Evolutionary conservation across 37 sponge, comb jelly and placozoan genomes (phyloP).

Genomic region (Cladorhizidae sp.): DNA sequence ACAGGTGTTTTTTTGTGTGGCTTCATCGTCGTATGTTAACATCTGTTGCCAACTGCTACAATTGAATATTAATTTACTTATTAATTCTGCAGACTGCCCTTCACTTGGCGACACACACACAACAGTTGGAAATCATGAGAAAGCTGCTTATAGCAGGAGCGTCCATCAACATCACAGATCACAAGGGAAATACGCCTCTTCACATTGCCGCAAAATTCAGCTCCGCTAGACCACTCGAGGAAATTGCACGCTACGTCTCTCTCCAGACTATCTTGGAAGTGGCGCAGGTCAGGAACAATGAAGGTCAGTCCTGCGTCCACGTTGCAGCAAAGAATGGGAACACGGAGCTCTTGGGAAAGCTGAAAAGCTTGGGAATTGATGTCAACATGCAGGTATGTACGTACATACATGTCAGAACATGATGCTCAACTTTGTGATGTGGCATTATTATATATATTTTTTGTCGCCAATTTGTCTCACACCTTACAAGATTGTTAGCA

Average conservation of each 20-base stretch:
- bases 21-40: neutral
- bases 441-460: neutral
- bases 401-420: too few relatives aligned
- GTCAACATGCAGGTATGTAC: slow-evolving; percentile 71
- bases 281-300: slow-evolving; percentile 47
- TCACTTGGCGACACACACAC: slow-evolving; percentile 75
- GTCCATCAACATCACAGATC: slow-evolving; percentile 57
- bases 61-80: neutral
- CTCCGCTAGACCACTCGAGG: slow-evolving; percentile 52
- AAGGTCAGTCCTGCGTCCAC: slow-evolving; percentile 73
- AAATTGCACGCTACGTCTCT: slow-evolving; percentile 26
- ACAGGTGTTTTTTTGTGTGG: too few relatives aligned
- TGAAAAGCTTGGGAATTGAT: slow-evolving; percentile 65
- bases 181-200: slow-evolving; percentile 84
- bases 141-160: slow-evolving; percentile 65
- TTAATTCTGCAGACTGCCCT: slow-evolving; percentile 66
- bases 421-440: neutral
- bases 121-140: slow-evolving; percentile 56
- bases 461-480: too few relatives aligned
- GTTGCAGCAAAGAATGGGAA: slow-evolving; percentile 48
- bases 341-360: slow-evolving; percentile 47
- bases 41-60: too few relatives aligned
- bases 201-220: slow-evolving; percentile 71
- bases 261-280: slow-evolving; percentile 26
- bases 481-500: too few relatives aligned